Evolutionary conservation across 2,113 vertebrate genomes (phyloP), one percentile per base, ranked within the genome.

Genomic region (Ahaetulla prasina): DNA sequence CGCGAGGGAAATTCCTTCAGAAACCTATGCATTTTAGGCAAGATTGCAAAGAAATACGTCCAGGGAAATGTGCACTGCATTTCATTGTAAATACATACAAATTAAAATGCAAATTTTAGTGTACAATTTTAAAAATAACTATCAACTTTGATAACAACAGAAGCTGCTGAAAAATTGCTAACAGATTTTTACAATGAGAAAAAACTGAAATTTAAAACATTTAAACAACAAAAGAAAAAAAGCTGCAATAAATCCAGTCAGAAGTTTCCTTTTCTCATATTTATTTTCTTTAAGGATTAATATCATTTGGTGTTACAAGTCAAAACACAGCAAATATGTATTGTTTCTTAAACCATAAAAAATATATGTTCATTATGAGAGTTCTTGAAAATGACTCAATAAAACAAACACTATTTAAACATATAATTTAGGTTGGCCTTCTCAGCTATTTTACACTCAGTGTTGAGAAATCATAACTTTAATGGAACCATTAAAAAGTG

Each of bases 381-480:
- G 89, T 57, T 35, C 90, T 93, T 50, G 93, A 91, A 20, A 95
- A 84, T 95, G 92, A 92, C 89, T 52, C 85, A 95, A 93, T 94
- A 80, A 93, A 89, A 95, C 91, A 95, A 95, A 57, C 49, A 92
- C 92, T 95, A 93, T 93, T 88, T 89, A 30, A 84, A 87, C 45
- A 50, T 85, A 9, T 60, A 60, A 60, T 60, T 60, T 63, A 85
- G 52, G 23, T n/a, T 89, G 54, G 53, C 23, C 7, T 49, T 22
- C 27, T 85, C 39, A 86, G 39, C 27, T 30, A 63, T n/a, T 45
- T 86, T 60, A 86, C 54, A 63, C 54, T 12, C 39, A 27, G n/a
- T 86, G 18, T 86, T 47, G 53, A 87, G 27, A 55, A 55, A 60
- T 91, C 14, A 9, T 89, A 80, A 20, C 2, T 30, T 92, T 55